Evolutionary conservation across 2,797 vertebrate species (phyloP), one percentile per base, ranked within the genome.

Genomic region (Nyctalus aviator): DNA sequence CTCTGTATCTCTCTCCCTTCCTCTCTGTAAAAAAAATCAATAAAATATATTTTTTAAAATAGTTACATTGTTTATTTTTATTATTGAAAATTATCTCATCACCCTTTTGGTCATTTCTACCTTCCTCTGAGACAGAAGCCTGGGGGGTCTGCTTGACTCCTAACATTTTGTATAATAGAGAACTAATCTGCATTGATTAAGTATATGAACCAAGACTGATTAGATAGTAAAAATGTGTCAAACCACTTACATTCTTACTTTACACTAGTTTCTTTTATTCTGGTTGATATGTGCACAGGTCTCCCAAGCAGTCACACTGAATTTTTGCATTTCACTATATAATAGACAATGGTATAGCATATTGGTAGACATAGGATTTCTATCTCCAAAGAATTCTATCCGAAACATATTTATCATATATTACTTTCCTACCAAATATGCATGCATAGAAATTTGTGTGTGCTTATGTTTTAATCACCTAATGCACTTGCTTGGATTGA

Each of bases 381-480:
- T 7, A 37, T 50, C 27, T 17, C 68, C 21, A 82, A 79, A 91
- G 48, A 91, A 91, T 91, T 84, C 10, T 64, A 18, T 46, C 17
- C 21, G 37, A 84, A 93, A 20, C 44, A 79, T 27, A 35, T 35
- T 69, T 84, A 9, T 18, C 86, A 88, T 95, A 57, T 21, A 71
- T 95, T 96, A 88, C 25, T 95, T 96, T 93, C 83, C 78, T 94
- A 46, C 30, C 5, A 1, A 53, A 20, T 78, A 44, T 37, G 30
- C 62, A 64, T 75, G 62, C 75, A 8, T 59, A 71, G 91, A 93
- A 90, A 96, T 88, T 50, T 5, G 0, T 82, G 83, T 96, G 81
- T 84, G 91, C 96, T 94, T 91, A 35, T 91, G 66, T 84, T 93
- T 97, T 97, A 97, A 96, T 98, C 97, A 95, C 91, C 96, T 97